phyloP scores from a whole-genome alignment of 30 jellyfish, hydroid and myxozoan species.

The Pseudorhiza aurosa region DNA sequence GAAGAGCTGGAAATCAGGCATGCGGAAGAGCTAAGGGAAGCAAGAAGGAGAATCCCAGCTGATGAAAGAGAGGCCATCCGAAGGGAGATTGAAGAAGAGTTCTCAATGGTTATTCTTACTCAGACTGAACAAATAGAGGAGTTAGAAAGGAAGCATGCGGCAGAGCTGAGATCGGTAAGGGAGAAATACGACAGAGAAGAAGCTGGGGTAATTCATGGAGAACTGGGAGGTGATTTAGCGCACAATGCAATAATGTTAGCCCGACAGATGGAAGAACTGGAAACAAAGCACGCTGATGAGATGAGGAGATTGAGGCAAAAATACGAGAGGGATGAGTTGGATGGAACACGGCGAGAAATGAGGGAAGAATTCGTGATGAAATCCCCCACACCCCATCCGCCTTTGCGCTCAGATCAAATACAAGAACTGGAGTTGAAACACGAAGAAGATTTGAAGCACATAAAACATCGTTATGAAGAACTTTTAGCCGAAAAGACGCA shows the following conservation, averaged over 20 bases:
- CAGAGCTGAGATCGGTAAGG: conserved; percentile 15
- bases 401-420: not conserved
- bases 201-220: conserved; percentile 2
- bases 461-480: conserved; percentile 5
- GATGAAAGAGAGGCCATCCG: conserved; percentile 30
- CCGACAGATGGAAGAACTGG: conserved; percentile 22
- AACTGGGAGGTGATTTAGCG: conserved; percentile 30
- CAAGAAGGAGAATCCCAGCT: conserved; percentile 1
- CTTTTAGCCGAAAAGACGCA: conserved; percentile 38
- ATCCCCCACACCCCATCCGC: not conserved
- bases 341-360: conserved; percentile 1
- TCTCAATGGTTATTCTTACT: conserved; percentile 13
- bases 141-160: conserved; percentile 44
- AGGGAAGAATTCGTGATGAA: conserved; percentile 4
- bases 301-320: conserved; percentile 37
- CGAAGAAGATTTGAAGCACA: conserved; percentile 39
- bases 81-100: conserved; percentile 30
- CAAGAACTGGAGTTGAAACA: conserved; percentile 32
- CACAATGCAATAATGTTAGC: conserved; percentile 7
- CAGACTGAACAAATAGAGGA: conserved; percentile 54
- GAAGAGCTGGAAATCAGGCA: conserved; percentile 48
- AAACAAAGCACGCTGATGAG: conserved; percentile 45
- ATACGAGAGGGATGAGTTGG: conserved; percentile 42
- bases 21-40: conserved; percentile 20
- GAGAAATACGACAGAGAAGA: conserved; percentile 14